Conservation (phyloP, 2,888 invertebrate species). For the Diarsia rubi region DNA sequence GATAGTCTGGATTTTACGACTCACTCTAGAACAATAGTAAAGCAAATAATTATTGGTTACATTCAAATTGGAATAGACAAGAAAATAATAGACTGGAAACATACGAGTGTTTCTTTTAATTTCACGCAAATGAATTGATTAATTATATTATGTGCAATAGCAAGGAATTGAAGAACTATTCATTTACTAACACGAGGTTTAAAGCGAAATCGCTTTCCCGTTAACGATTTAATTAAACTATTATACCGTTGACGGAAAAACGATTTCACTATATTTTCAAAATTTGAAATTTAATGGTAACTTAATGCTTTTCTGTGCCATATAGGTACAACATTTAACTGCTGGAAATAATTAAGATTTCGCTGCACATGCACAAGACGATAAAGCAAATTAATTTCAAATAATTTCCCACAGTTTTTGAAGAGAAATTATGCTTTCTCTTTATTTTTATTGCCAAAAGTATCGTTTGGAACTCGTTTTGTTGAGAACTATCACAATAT, state of each 20-base stretch:
- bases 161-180: neutral
- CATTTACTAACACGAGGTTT: neutral
- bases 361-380: slow-evolving; percentile 11
- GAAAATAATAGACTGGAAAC: slow-evolving; percentile 12
- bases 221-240: too few species aligned
- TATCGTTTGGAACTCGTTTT: slow-evolving; percentile 21
- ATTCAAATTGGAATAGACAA: slow-evolving; percentile 28
- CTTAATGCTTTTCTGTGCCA: too few species aligned
- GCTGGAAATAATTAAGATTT: neutral
- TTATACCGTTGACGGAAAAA: neutral
- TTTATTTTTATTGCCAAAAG: slow-evolving; percentile 20
- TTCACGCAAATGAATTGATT: neutral
- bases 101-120: neutral
- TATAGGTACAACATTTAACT: neutral
- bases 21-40: slow-evolving; percentile 39
- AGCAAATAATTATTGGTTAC: slow-evolving; percentile 34
- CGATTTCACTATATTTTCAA: neutral
- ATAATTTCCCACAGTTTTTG: slow-evolving; percentile 22
- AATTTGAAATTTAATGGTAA: neutral
- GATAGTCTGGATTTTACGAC: slow-evolving; percentile 51
- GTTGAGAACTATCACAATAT: slow-evolving; percentile 25
- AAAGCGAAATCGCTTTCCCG: too few species aligned
- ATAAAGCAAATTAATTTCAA: slow-evolving; percentile 15
- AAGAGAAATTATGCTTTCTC: slow-evolving; percentile 29
- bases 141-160: neutral